phyloP scores from a whole-genome alignment of 2,888 invertebrate species.

The Nudaria mundana region DNA sequence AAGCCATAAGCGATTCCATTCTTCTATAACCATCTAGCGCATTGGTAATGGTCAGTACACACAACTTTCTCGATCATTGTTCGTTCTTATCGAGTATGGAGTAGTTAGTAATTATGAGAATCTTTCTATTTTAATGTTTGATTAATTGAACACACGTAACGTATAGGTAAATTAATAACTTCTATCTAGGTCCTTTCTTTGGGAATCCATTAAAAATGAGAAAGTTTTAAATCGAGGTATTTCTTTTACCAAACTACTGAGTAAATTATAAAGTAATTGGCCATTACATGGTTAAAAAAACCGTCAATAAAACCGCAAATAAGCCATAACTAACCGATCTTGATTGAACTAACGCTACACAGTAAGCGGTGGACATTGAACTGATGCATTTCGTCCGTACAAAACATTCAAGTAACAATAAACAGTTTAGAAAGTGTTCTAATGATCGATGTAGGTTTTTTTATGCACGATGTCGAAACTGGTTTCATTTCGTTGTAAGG shows the following conservation, averaged over 20 bases:
- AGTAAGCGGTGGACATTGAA: slow-evolving; percentile 26
- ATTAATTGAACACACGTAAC: slow-evolving; percentile 1
- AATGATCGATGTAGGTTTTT: slow-evolving; percentile 64
- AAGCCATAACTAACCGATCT: slow-evolving; percentile 6
- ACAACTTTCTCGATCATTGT: slow-evolving; percentile 54
- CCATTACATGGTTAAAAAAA: neutral
- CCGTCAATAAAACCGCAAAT: neutral
- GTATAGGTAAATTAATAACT: neutral
- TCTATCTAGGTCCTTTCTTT: too few species aligned
- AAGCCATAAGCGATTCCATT: too few species aligned
- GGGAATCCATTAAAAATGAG: too few species aligned
- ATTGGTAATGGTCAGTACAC: slow-evolving; percentile 36
- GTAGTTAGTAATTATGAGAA: slow-evolving; percentile 45
- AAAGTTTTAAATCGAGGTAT: too few species aligned
- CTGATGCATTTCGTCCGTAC: slow-evolving; percentile 22
- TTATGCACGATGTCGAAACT: slow-evolving; percentile 60
- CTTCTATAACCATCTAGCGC: too few species aligned
- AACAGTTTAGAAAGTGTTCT: slow-evolving; percentile 68
- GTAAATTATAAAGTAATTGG: neutral
- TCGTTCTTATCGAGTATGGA: slow-evolving; percentile 37
- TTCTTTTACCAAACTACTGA: too few species aligned
- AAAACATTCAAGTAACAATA: slow-evolving; percentile 42
- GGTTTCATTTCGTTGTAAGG: slow-evolving; percentile 33
- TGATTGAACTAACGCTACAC: slow-evolving; percentile 11
- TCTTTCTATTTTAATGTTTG: slow-evolving; percentile 35